A percentile compares a stretch with the other conserved stretches of the same genome.
Evolutionary conservation across 2,113 vertebrate genomes (phyloP).

Genomic region (Dascyllus trimaculatus): DNA sequence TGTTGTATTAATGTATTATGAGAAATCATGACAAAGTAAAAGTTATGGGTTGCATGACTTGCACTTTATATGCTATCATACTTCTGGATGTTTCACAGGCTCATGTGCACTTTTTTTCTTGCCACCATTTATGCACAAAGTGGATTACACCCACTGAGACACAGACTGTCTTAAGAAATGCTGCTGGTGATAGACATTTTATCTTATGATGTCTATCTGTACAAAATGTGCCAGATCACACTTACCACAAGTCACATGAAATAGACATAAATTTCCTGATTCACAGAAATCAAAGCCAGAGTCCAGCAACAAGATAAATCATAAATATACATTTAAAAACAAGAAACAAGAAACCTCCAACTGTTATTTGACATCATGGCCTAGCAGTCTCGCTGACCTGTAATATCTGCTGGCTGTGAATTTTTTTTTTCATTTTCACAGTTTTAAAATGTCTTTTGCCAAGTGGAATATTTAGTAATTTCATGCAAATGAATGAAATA

Average conservation of each 20-base stretch:
- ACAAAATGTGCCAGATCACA: neutral
- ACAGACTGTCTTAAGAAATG: neutral
- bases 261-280: constrained; percentile 13
- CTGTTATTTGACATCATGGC: neutral
- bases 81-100: constrained; percentile 2
- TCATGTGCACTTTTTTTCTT: constrained; percentile 29
- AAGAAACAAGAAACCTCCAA: neutral
- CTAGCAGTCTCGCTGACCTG: neutral
- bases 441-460: neutral
- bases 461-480: neutral
- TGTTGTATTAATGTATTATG: neutral
- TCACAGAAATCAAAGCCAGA: constrained; percentile 18
- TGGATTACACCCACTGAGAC: constrained; percentile 10
- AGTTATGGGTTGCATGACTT: neutral
- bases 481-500: too few relatives aligned
- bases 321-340: constrained; percentile 7
- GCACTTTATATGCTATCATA: constrained; percentile 11
- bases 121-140: constrained; percentile 2
- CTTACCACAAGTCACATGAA: neutral
- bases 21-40: neutral
- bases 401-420: neutral
- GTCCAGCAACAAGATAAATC: constrained; percentile 19
- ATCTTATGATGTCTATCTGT: neutral
- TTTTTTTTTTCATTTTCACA: too few relatives aligned
- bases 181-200: constrained; percentile 1